Evolutionary conservation across 2,888 invertebrate genomes (phyloP).

Genomic region (Thecocarcelia acutangulata): DNA sequence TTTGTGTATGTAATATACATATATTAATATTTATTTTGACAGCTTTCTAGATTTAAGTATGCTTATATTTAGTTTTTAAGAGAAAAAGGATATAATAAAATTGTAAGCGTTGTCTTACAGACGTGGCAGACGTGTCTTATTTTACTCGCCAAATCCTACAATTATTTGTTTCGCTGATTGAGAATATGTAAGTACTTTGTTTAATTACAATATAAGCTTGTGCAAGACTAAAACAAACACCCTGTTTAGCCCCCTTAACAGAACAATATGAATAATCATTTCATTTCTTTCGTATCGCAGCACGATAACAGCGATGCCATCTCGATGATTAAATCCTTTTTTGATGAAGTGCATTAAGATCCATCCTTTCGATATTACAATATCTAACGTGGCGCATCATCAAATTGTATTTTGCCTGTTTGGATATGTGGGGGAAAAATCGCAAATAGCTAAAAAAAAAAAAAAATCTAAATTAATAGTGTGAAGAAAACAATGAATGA

Average conservation of each 20-base stretch:
- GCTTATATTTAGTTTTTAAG: too few relatives aligned
- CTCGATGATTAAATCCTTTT: slow-evolving; percentile 42
- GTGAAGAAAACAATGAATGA: slow-evolving; percentile 35
- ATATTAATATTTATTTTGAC: too few relatives aligned
- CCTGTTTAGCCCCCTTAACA: background rate
- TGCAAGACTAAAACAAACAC: too few relatives aligned
- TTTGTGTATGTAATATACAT: too few relatives aligned
- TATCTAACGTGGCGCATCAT: slow-evolving; percentile 3
- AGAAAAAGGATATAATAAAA: too few relatives aligned
- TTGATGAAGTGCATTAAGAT: slow-evolving; percentile 40
- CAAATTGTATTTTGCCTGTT: slow-evolving; percentile 25
- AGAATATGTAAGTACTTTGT: too few relatives aligned
- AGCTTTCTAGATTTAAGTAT: too few relatives aligned
- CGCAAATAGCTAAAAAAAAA: slow-evolving; percentile 1
- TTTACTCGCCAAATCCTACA: too few relatives aligned
- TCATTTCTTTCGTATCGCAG: slow-evolving; percentile 11
- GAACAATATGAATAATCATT: background rate
- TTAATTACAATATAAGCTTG: too few relatives aligned
- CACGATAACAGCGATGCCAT: slow-evolving; percentile 19
- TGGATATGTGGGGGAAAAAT: background rate
- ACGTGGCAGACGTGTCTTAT: too few relatives aligned
- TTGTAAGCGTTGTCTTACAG: too few relatives aligned
- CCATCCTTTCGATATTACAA: slow-evolving; percentile 7
- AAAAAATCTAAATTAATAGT: slow-evolving; percentile 30
- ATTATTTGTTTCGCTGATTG: too few relatives aligned